These are phyloP conservation scores for Cyphomyrus discorhynchus DNA, from an alignment of 2,113 vertebrate species.

Conservation along the genomic window DNA sequence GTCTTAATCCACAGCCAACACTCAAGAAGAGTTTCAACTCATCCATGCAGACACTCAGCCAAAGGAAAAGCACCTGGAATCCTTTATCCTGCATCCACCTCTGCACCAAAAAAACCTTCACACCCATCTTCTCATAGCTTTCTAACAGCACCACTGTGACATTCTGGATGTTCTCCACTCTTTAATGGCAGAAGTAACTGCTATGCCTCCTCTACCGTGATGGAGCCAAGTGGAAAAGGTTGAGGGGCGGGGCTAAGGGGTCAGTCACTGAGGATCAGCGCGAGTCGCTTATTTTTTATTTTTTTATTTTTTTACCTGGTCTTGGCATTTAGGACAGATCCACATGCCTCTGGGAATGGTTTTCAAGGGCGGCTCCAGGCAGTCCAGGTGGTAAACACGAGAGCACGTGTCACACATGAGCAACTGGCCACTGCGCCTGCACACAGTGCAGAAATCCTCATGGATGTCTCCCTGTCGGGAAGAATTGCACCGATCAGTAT, in stretches of 20 bases:
- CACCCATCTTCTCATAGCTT: not conserved
- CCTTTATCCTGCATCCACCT: not conserved
- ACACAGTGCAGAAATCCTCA: conserved; percentile 81
- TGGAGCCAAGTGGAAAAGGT: not conserved
- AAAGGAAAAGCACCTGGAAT: not conserved
- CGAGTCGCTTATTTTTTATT: not conserved
- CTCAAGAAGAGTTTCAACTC: not conserved
- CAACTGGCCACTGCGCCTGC: conserved; percentile 78
- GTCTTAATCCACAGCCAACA: conserved; percentile 17
- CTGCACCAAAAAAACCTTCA: not conserved
- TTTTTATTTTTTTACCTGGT: conserved; percentile 63
- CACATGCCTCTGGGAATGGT: conserved; percentile 85
- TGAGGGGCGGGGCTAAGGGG: not conserved
- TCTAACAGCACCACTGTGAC: not conserved
- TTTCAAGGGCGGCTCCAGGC: conserved; percentile 78
- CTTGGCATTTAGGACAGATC: conserved; percentile 82
- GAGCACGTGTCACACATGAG: conserved; percentile 85
- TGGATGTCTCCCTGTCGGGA: conserved; percentile 76
- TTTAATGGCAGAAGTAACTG: not conserved
- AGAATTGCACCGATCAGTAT: conserved; percentile 41
- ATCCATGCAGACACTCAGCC: not conserved
- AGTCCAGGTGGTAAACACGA: conserved; percentile 81
- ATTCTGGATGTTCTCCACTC: not conserved
- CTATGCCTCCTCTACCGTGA: not conserved
- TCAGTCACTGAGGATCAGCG: not conserved